Evolutionary conservation across 2,797 vertebrate species (phyloP).

Genomic region (Rhinophrynus dorsalis): DNA sequence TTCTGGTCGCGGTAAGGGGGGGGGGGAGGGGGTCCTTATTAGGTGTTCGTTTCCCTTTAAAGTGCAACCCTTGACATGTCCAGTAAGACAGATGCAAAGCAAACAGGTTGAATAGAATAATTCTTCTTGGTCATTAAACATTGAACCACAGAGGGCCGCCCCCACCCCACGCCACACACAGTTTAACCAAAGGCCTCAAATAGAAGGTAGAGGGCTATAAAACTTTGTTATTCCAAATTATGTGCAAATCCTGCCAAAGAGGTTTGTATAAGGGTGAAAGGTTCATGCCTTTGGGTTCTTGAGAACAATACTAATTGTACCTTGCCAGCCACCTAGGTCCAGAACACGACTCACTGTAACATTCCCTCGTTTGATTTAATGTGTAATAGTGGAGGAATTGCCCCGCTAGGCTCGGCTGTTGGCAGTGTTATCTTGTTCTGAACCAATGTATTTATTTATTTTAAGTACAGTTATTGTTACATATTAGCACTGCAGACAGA

Average conservation of each 20-base stretch:
- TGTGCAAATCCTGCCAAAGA: conserved; percentile 6
- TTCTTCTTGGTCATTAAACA: too few species aligned
- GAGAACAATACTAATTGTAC: conserved; percentile 25
- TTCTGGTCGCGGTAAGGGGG: too few species aligned
- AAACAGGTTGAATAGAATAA: too few species aligned
- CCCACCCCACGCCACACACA: too few species aligned
- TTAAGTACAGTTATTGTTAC: conserved; percentile 9
- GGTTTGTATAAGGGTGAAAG: conserved; percentile 34
- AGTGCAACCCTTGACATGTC: too few species aligned
- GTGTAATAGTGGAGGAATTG: not conserved
- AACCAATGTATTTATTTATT: not conserved
- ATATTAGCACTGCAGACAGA: not conserved
- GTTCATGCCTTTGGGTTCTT: conserved; percentile 10
- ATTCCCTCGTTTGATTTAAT: conserved; percentile 30
- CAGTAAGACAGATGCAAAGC: too few species aligned
- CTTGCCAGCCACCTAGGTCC: conserved; percentile 14
- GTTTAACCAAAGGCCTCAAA: not conserved
- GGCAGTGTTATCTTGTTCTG: not conserved
- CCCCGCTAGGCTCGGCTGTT: not conserved
- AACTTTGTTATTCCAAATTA: not conserved
- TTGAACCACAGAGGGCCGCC: too few species aligned
- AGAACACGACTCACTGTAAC: conserved; percentile 12
- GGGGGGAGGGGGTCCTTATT: too few species aligned
- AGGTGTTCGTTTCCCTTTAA: too few species aligned
- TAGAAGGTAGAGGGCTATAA: not conserved